phyloP scores from a whole-genome alignment of 2,797 vertebrate genomes.

The Pyrrhura leucotis region DNA sequence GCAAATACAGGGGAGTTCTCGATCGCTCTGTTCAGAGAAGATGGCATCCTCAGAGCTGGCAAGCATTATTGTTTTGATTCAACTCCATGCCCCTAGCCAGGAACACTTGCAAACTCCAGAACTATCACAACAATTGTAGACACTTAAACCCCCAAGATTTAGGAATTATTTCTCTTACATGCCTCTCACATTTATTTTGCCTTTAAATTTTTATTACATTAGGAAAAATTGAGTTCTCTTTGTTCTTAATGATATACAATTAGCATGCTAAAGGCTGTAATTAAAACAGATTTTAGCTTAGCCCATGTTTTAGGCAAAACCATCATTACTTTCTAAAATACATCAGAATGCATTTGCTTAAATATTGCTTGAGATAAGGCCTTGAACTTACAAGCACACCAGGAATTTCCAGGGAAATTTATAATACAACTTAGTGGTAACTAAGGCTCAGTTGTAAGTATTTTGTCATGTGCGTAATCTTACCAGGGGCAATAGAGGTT shows the following conservation, averaged over 20 bases:
- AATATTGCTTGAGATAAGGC: neutral
- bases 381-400: neutral
- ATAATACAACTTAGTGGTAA: neutral
- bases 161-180: neutral
- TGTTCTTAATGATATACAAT: neutral
- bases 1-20: neutral
- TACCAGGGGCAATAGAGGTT: neutral
- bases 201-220: neutral
- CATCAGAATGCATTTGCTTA: neutral
- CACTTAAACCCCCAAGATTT: neutral
- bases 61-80: neutral
- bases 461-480: neutral
- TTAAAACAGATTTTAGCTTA: neutral
- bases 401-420: neutral
- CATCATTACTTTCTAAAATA: neutral
- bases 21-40: rapidly evolving
- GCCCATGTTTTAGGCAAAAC: neutral
- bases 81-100: rapidly evolving
- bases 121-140: neutral
- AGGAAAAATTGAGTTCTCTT: neutral
- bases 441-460: neutral
- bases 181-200: neutral
- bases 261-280: neutral
- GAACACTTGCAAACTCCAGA: neutral
- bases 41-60: neutral